phyloP scores from a whole-genome alignment of 2,888 invertebrate species.

The Spisula subtruncata region DNA sequence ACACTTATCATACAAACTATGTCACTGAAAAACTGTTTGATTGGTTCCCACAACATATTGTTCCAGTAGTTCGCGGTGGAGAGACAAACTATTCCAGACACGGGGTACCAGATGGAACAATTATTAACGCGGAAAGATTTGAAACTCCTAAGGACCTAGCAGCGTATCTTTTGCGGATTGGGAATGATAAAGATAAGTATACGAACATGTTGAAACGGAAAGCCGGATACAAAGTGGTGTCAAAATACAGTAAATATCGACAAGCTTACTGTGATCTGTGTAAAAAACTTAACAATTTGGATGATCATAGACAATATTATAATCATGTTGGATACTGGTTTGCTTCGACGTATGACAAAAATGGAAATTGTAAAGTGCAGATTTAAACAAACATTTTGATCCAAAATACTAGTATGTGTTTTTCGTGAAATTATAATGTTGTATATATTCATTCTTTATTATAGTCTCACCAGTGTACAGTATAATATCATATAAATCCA shows the following conservation, averaged over 20 bases:
- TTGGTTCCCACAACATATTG: constrained; percentile 51
- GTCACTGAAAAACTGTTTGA: constrained; percentile 67
- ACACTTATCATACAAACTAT: constrained; percentile 66
- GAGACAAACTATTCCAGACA: constrained; percentile 44
- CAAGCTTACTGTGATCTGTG: constrained; percentile 48
- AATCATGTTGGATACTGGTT: constrained; percentile 44
- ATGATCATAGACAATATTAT: constrained; percentile 43
- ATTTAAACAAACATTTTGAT: too few species aligned
- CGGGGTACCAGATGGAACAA: constrained; percentile 34
- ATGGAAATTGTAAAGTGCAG: too few species aligned
- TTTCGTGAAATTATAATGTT: too few species aligned
- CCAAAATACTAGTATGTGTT: too few species aligned
- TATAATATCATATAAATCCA: too few species aligned
- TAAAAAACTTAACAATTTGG: constrained; percentile 33
- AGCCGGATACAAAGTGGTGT: constrained; percentile 25
- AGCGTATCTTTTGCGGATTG: constrained; percentile 45
- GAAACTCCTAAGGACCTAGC: constrained; percentile 50
- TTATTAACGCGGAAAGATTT: constrained; percentile 58
- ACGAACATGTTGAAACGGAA: constrained; percentile 56
- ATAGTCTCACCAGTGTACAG: too few species aligned
- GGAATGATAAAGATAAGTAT: constrained; percentile 55
- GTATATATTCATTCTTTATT: too few species aligned
- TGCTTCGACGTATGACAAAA: not conserved
- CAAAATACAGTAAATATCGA: not conserved
- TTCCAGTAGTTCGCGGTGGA: constrained; percentile 53